A percentile compares a stretch with the other conserved stretches of the same genome.
These are phyloP conservation scores for Podarcis raffonei DNA, from an alignment of 2,113 vertebrate species.

Conservation along the genomic window DNA sequence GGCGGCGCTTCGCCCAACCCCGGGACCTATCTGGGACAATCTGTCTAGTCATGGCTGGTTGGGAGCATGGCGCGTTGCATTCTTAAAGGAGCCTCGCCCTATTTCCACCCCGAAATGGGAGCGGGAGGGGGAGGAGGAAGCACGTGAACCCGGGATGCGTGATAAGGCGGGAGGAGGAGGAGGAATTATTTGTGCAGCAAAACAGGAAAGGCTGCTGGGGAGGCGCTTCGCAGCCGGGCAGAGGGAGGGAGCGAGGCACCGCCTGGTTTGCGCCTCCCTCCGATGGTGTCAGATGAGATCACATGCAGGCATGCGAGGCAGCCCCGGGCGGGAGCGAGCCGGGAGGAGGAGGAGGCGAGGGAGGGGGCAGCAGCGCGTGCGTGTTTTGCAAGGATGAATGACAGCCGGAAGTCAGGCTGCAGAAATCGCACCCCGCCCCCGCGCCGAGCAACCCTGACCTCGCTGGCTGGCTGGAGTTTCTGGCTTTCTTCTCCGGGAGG, in stretches of 20 bases:
- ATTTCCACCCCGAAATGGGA: not conserved
- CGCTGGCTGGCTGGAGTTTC: too few species aligned
- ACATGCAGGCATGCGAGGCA: not conserved
- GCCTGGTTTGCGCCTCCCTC: not conserved
- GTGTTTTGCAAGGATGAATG: too few species aligned
- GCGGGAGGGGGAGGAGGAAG: not conserved
- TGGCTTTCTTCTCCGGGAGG: too few species aligned
- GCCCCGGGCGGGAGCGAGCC: too few species aligned
- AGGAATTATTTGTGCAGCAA: not conserved
- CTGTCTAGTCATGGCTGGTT: conserved; percentile 23
- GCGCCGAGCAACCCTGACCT: too few species aligned
- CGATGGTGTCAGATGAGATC: not conserved
- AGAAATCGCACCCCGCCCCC: too few species aligned
- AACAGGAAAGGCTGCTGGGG: not conserved
- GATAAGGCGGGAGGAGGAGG: not conserved
- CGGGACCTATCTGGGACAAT: not conserved
- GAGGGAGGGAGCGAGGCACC: not conserved
- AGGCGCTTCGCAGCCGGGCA: not conserved
- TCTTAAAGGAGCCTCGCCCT: conserved; percentile 17
- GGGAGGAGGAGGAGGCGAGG: too few species aligned
- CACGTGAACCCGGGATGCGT: not conserved
- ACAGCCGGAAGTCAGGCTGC: too few species aligned
- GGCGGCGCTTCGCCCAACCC: not conserved
- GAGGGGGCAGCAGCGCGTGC: too few species aligned
- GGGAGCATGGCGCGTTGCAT: not conserved